These are phyloP conservation scores for Achatina immaculata DNA, from an alignment of 1,140 invertebrate species.

Conservation along the genomic window DNA sequence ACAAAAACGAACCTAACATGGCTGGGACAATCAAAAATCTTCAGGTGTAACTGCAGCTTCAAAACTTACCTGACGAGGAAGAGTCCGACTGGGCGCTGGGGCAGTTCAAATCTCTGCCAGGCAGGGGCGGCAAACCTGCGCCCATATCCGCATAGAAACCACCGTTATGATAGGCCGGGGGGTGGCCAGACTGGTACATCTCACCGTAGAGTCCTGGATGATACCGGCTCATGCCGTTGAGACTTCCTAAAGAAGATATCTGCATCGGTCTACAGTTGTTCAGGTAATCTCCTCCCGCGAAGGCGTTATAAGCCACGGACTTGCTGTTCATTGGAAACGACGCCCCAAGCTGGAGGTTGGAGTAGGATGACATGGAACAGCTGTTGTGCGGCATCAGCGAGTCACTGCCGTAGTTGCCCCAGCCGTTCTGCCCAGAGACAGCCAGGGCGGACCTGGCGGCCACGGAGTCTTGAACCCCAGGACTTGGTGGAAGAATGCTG, in stretches of 20 bases:
- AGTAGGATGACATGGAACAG: constrained; percentile 66
- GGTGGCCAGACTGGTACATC: constrained; percentile 63
- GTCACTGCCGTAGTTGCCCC: constrained; percentile 61
- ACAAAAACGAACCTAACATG: no score
- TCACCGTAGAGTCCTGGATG: constrained; percentile 66
- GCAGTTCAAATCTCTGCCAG: constrained; percentile 61
- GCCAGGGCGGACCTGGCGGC: constrained; percentile 50
- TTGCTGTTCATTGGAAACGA: constrained; percentile 67
- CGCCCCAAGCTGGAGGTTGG: constrained; percentile 62
- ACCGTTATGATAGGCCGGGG: constrained; percentile 62
- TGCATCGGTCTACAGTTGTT: constrained; percentile 67
- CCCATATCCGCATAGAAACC: constrained; percentile 67
- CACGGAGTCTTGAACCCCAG: constrained; percentile 52
- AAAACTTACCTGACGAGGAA: constrained; percentile 58
- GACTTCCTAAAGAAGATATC: constrained; percentile 62
- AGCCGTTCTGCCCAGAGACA: constrained; percentile 61
- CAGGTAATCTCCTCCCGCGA: constrained; percentile 58
- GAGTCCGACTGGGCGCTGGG: constrained; percentile 61
- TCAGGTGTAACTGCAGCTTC: neutral
- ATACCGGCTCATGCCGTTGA: constrained; percentile 64
- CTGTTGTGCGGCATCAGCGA: constrained; percentile 59
- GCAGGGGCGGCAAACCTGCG: constrained; percentile 58
- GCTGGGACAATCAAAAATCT: no score
- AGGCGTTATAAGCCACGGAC: constrained; percentile 49
- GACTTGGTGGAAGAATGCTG: constrained; percentile 57